A percentile compares a stretch with the other conserved stretches of the same genome.
Evolutionary conservation across 2,797 vertebrate genomes (phyloP).

Genomic region (Liasis olivaceus): DNA sequence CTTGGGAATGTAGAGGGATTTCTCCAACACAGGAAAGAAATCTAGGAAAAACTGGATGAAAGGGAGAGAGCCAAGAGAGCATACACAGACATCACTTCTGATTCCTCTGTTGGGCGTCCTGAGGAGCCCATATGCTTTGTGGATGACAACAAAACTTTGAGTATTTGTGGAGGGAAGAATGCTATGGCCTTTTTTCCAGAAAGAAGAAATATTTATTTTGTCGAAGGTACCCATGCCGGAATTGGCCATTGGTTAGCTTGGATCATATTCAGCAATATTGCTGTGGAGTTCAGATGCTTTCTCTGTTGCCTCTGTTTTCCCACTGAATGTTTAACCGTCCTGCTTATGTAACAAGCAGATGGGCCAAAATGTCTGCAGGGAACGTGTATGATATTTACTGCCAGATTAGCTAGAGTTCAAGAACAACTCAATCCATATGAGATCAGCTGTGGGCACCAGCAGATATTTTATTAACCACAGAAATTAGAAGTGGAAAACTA

Average conservation of each 20-base stretch:
- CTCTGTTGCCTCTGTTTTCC: neutral
- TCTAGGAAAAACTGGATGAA: neutral
- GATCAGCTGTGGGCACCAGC: neutral
- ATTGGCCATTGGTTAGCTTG: conserved; percentile 14
- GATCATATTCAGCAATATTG: neutral
- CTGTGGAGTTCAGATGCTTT: neutral
- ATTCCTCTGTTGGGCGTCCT: neutral
- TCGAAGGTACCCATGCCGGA: neutral
- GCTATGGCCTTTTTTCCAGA: neutral
- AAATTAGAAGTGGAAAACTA: conserved; percentile 20
- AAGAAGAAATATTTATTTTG: neutral
- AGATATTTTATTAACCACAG: neutral
- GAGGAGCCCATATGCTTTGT: neutral
- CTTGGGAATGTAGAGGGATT: neutral
- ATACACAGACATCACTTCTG: neutral
- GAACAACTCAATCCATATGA: neutral
- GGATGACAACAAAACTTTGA: neutral
- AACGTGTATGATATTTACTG: neutral
- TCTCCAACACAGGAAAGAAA: neutral
- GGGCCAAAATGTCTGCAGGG: conserved; percentile 20
- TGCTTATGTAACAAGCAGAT: neutral
- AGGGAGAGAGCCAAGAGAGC: too few relatives aligned
- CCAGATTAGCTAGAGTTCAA: neutral
- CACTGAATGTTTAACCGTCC: conserved; percentile 20
- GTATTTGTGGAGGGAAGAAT: neutral